These are phyloP conservation scores for Bolborhynchus lineola DNA, from an alignment of 2,113 vertebrate genomes.

Conservation along the genomic window DNA sequence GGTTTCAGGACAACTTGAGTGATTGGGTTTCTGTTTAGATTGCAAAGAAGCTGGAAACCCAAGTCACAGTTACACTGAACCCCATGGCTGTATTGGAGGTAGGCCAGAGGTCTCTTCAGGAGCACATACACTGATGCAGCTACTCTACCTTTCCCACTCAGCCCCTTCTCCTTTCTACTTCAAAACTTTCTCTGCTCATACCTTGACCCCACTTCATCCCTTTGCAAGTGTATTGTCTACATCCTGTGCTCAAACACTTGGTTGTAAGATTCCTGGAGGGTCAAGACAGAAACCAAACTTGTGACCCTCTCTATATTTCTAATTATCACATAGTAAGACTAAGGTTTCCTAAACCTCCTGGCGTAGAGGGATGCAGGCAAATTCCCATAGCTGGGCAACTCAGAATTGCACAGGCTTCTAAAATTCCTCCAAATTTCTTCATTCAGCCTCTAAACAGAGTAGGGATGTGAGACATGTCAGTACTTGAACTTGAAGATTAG, in stretches of 20 bases:
- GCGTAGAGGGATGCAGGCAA: neutral
- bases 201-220: neutral
- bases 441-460: neutral
- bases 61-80: neutral
- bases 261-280: neutral
- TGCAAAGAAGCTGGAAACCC: neutral
- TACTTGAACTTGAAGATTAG: constrained; percentile 48
- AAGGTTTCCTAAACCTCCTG: neutral
- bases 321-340: neutral
- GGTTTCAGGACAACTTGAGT: neutral
- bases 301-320: neutral
- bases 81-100: neutral
- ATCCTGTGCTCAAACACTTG: neutral
- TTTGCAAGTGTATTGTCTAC: neutral
- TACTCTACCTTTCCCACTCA: neutral
- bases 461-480: neutral
- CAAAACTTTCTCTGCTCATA: neutral
- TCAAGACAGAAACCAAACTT: neutral
- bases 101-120: neutral
- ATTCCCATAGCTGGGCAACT: neutral
- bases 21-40: neutral
- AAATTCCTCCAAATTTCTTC: neutral
- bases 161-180: neutral
- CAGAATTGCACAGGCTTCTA: neutral
- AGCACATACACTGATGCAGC: neutral